Base-by-base conservation (phyloP, 2,888 invertebrate genomes). In the Amphipyra tragopoginis region DNA sequence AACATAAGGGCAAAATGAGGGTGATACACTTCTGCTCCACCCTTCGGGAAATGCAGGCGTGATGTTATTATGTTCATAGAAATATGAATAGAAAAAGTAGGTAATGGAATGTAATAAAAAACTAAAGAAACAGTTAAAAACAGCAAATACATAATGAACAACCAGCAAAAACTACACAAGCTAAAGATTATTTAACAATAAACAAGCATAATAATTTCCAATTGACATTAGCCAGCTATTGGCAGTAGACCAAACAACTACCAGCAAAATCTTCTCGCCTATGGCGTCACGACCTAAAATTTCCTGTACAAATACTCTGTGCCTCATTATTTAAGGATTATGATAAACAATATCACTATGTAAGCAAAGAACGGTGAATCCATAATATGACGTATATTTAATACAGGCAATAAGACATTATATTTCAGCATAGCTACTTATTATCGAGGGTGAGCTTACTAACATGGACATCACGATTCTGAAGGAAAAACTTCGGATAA, bases 401-500 rank as follows among this genome's bases (percentile, higher is more conserved):
- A 77, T 75, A 75, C 57, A 72, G 57, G 59, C 70, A 82, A 79
- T 81, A 79, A 75, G 73, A 73, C 69, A 75, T 78, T 74, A 81
- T 77, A 81, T 77, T 50, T 58, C 5, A 58, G 45, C 60, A 77
- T 83, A 83, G 77, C 75, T 72, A 67, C 77, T 81, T 83, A 84
- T 81, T 81, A 80, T 75, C 56, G 45, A 59, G 69, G 69, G 65
- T 65, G 61, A 65, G 67, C 73, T 74, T 36, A 80, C 77, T 84
- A 75, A 70, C 77, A 80, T 82, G 79, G 80, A 75, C 79, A 83
- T 84, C 84, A 85, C 82, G 82, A 79, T 74, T 74, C 67, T 58
- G 61, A 67, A 78, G 83, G 81, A 84, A 86, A 86, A 85, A 81
- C 79, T 82, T 72, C 66, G 78, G 72, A 75, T 73, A 77, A 79